Conservation (phyloP, 2,797 vertebrate genomes). For the Glossophaga mutica region DNA sequence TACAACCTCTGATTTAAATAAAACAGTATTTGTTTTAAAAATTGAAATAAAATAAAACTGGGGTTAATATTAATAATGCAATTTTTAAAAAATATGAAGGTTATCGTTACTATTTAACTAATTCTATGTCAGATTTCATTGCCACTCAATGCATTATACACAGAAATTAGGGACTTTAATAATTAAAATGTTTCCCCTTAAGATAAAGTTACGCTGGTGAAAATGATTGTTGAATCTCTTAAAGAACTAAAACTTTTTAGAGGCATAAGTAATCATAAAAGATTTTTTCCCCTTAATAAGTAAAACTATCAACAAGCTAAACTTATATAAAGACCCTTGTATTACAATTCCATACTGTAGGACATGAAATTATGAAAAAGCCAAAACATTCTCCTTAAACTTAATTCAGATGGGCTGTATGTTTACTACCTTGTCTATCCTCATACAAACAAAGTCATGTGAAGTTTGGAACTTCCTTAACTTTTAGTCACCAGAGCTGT, state of each 20-base stretch:
- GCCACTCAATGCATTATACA: neutral
- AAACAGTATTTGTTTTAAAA: conserved; percentile 30
- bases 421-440: neutral
- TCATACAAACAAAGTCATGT: neutral
- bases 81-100: conserved; percentile 15
- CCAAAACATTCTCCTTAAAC: neutral
- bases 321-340: conserved; percentile 30
- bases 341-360: neutral
- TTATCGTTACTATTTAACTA: conserved; percentile 33
- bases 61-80: conserved; percentile 17
- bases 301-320: conserved; percentile 43
- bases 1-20: conserved; percentile 31
- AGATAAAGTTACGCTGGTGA: conserved; percentile 66
- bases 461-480: neutral
- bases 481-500: neutral
- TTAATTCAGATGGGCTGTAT: neutral
- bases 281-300: neutral
- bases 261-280: conserved; percentile 44
- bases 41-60: neutral
- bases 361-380: conserved; percentile 43
- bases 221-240: conserved; percentile 43
- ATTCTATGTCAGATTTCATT: conserved; percentile 43
- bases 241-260: conserved; percentile 50
- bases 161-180: conserved; percentile 35
- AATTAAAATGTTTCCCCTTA: conserved; percentile 54